These are phyloP conservation scores for Mustela lutreola DNA, from an alignment of 2,113 vertebrate genomes.

Conservation along the genomic window DNA sequence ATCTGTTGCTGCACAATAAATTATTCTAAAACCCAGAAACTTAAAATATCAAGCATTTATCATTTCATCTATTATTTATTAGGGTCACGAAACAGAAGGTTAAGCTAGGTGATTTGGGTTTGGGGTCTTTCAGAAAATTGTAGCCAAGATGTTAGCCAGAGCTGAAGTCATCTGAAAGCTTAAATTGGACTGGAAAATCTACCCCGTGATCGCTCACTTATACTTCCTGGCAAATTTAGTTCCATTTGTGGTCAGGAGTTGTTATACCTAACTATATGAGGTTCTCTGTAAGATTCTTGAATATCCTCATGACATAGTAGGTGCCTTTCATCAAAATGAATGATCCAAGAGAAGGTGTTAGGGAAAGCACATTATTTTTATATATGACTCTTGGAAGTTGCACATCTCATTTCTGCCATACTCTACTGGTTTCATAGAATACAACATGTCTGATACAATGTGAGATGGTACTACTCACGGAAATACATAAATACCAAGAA, in stretches of 20 bases:
- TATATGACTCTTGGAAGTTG: background rate
- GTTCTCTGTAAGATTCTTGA: background rate
- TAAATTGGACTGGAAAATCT: background rate
- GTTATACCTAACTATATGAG: background rate
- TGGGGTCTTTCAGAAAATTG: background rate
- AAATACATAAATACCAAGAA: background rate
- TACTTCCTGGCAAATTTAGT: background rate
- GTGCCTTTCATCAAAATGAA: background rate
- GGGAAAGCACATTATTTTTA: background rate
- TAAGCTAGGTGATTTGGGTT: background rate
- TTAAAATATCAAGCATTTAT: background rate
- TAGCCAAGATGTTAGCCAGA: background rate
- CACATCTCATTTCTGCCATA: background rate
- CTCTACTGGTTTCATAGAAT: background rate
- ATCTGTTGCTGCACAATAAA: background rate
- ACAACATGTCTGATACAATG: background rate
- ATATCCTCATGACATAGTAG: background rate
- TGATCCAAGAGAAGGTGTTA: background rate
- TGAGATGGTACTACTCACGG: background rate
- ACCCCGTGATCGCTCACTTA: background rate
- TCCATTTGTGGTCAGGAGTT: background rate
- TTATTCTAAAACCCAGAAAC: background rate
- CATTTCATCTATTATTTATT: background rate
- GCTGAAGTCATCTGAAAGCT: background rate
- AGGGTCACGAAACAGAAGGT: background rate